phyloP scores from a whole-genome alignment of 1,140 invertebrate genomes.

The Drosophila trapezifrons region DNA sequence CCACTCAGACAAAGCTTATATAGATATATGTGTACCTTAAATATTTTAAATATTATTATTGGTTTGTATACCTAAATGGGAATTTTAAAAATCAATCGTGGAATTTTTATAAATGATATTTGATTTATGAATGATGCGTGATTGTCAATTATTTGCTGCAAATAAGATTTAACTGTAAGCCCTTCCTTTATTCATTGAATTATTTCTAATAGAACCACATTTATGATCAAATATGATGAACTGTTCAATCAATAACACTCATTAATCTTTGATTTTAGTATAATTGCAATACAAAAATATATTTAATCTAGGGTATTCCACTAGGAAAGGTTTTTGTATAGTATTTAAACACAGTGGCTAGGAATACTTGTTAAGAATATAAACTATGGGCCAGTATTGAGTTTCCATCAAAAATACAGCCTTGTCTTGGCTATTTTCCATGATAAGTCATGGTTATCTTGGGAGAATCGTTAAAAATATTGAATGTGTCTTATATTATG shows the following conservation, averaged over 20 bases:
- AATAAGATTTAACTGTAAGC: not conserved
- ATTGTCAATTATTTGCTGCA: not conserved
- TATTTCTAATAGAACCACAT: not conserved
- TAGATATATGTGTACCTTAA: not conserved
- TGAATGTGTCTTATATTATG: not conserved
- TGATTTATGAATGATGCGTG: not conserved
- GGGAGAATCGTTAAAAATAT: not conserved
- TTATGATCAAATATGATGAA: not conserved
- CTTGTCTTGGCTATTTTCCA: not conserved
- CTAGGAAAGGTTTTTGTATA: too few relatives aligned
- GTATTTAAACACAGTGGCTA: too few relatives aligned
- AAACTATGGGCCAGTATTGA: not conserved
- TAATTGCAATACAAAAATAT: too few relatives aligned
- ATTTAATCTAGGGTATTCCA: too few relatives aligned
- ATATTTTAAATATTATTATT: not conserved
- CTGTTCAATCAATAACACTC: not conserved
- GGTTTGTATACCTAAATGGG: not conserved
- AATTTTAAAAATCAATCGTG: not conserved
- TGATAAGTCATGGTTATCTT: constrained; percentile 5
- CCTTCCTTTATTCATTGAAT: not conserved
- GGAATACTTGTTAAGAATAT: too few relatives aligned
- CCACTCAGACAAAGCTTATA: not conserved
- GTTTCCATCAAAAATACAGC: not conserved
- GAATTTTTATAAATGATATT: too few relatives aligned
- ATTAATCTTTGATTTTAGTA: too few relatives aligned